These are phyloP conservation scores for Euschistus heros DNA, from an alignment of 1,140 invertebrate genomes.

Conservation along the genomic window DNA sequence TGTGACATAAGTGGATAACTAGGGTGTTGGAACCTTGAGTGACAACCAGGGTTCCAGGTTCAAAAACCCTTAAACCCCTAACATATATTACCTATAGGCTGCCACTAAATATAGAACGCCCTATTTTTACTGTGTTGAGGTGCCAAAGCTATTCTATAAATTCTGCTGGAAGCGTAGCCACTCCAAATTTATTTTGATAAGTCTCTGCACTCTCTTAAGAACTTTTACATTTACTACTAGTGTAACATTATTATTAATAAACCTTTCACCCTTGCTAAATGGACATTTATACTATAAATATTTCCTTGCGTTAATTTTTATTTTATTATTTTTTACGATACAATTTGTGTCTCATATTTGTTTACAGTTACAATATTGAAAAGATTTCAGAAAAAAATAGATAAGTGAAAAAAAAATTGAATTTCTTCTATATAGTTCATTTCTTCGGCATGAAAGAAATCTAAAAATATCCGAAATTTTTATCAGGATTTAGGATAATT, in stretches of 20 bases:
- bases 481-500: too few species aligned
- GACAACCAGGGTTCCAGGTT: not conserved
- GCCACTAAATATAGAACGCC: not conserved
- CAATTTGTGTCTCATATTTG: too few species aligned
- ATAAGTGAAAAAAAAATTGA: too few species aligned
- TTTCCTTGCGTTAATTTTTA: not conserved
- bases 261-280: not conserved
- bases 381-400: too few species aligned
- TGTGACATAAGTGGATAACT: too few species aligned
- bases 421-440: too few species aligned
- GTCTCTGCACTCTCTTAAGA: not conserved
- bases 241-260: not conserved
- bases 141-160: conserved; percentile 6
- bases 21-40: too few species aligned
- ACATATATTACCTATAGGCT: conserved; percentile 2
- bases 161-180: conserved; percentile 1
- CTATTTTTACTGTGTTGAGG: conserved; percentile 8
- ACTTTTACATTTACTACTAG: not conserved
- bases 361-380: too few species aligned
- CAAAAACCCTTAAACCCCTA: conserved; percentile 5
- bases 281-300: not conserved
- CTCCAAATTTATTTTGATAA: conserved; percentile 5
- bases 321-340: too few species aligned
- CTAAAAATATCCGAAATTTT: too few species aligned
- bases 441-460: too few species aligned